Base-by-base conservation (phyloP, 1,140 invertebrate species). In the Panagrolaimus sp. region DNA sequence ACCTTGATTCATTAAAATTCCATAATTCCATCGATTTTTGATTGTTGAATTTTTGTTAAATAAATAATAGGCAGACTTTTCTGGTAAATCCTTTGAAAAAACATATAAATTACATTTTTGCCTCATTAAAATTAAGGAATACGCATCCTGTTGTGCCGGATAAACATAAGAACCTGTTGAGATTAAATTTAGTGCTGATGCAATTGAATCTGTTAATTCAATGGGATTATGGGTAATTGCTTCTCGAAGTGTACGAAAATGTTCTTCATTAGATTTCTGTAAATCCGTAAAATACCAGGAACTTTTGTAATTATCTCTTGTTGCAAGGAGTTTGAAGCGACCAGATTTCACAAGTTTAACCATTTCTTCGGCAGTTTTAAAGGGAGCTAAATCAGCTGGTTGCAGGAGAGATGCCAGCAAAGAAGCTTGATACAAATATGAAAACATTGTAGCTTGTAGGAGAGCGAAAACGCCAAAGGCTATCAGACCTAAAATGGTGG, bases 101-200 rank as follows among this genome's bases (percentile, higher is more conserved):
- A 27, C 27, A 3, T 25, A 25, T 13, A 57, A 57, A 57, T 57
- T 57, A 27, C 51, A 57, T 25, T 57, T 57, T 13, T 57, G 51
- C 3, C 51, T 13, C 51, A 57, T 57, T 16, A 57, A 3, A 16
- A 57, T 57, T 9, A 57, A 27, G 11, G 51, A 57, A 9, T 57
- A 27, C 5, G 51, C 51, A 57, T 57, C 51, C 20, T 57, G 51
- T 57, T 57, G 51, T 11, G 51, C 51, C 20, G 51, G 51, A 57
- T 57, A 57, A 0, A 57, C 27, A 13, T 57, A 57, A 57, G 20
- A 11, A 11, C 51, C 51, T 8, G 20, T 5, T 57, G 20, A 20
- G 2, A 57, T 20, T 27, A 57, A 11, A 11, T 13, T 27, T 27
- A 57, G 27, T 20, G 51, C 51, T 25, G 20, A 25, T 1, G 11